phyloP scores from a whole-genome alignment of 2,113 vertebrate genomes.

The Pipra filicauda region DNA sequence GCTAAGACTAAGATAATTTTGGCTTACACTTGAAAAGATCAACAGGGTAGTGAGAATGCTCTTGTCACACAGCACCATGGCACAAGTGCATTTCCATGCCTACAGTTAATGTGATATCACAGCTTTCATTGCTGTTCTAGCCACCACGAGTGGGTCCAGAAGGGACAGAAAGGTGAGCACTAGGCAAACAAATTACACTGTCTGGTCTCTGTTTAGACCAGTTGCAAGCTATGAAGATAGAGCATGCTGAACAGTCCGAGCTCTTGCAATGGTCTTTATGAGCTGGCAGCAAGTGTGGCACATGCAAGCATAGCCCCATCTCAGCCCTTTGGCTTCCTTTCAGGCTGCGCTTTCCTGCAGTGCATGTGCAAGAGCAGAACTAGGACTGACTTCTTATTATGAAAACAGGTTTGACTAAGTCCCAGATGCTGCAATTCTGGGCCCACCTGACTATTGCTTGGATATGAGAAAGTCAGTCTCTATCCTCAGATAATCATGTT shows the following conservation, averaged over 20 bases:
- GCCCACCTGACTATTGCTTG: not conserved
- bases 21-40: not conserved
- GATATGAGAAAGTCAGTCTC: not conserved
- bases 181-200: not conserved
- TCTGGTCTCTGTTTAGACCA: not conserved
- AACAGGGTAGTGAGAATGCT: not conserved
- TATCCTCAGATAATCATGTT: not conserved
- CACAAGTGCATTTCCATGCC: not conserved
- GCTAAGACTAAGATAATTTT: not conserved
- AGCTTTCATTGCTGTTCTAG: not conserved
- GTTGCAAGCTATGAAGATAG: not conserved
- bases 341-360: not conserved
- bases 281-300: not conserved
- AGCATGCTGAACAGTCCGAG: not conserved
- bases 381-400: not conserved
- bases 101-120: not conserved
- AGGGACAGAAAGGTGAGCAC: not conserved
- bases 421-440: not conserved
- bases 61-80: not conserved
- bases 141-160: not conserved
- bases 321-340: not conserved
- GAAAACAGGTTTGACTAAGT: not conserved
- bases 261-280: not conserved
- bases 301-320: accelerated
- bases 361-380: accelerated